Percentiles rank a stretch among this genome's conserved stretches.
phyloP scores from a whole-genome alignment of 2,113 vertebrate genomes.

The Rhodinocichla rosea region DNA sequence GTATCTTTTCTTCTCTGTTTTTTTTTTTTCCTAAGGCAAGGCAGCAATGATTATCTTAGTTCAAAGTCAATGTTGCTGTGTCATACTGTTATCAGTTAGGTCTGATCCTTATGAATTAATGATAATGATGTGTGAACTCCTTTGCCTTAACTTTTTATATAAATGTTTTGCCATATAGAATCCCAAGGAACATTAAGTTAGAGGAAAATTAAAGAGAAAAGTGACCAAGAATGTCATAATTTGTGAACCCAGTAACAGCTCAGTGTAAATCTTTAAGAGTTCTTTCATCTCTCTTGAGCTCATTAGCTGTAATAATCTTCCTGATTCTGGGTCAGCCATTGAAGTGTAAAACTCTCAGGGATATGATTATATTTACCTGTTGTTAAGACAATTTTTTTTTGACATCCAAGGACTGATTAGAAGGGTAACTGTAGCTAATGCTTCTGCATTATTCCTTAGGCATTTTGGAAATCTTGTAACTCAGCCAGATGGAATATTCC shows the following conservation, averaged over 20 bases:
- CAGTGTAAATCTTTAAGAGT: background rate
- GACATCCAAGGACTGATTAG: background rate
- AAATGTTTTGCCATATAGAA: background rate
- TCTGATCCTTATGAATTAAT: background rate
- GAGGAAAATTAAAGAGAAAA: background rate
- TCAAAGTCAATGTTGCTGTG: background rate
- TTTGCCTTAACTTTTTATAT: background rate
- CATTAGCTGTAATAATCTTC: constrained; percentile 33
- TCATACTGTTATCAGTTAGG: background rate
- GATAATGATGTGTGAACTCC: background rate
- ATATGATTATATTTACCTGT: constrained; percentile 44
- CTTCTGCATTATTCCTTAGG: background rate
- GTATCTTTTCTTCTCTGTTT: background rate
- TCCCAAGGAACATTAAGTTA: background rate
- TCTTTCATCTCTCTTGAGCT: constrained; percentile 32
- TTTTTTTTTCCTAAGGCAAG: background rate
- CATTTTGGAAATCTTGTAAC: background rate
- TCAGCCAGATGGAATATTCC: constrained; percentile 5
- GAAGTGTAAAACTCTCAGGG: constrained; percentile 10
- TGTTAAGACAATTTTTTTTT: background rate
- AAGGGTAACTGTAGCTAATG: background rate
- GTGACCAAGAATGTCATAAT: background rate
- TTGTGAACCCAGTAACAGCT: background rate
- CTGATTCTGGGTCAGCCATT: constrained; percentile 33
- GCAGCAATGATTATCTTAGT: background rate